Conservation (phyloP, 2,797 vertebrate genomes). For the Cossypha dichroa region DNA sequence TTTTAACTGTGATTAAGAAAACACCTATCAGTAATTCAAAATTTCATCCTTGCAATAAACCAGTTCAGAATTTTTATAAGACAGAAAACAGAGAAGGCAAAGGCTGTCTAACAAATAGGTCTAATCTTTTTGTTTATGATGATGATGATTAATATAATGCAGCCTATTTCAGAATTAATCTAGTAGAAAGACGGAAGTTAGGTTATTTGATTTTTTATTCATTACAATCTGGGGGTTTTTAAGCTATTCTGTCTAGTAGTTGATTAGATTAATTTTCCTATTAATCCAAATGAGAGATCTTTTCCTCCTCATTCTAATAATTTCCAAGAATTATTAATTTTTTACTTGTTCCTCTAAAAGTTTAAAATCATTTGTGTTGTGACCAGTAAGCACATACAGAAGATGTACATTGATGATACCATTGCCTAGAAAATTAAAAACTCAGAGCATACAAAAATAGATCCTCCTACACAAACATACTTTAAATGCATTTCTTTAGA, state of each 20-base stretch:
- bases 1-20: neutral
- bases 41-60: neutral
- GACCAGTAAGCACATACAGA: neutral
- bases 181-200: neutral
- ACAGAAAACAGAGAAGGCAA: neutral
- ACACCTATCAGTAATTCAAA: neutral
- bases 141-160: neutral
- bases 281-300: neutral
- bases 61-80: neutral
- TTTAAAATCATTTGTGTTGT: neutral
- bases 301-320: neutral
- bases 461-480: constrained; percentile 32
- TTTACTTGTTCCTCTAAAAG: neutral
- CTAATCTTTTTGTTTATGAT: neutral
- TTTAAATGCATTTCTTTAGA: constrained; percentile 26
- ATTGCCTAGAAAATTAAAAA: neutral
- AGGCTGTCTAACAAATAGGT: neutral
- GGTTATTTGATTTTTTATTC: neutral
- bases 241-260: neutral
- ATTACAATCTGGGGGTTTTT: neutral
- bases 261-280: neutral
- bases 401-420: neutral
- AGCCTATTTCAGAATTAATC: neutral
- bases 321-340: neutral
- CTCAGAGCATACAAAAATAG: neutral